Conservation (phyloP, 2,797 vertebrate species). For the Ficedula albicollis region DNA sequence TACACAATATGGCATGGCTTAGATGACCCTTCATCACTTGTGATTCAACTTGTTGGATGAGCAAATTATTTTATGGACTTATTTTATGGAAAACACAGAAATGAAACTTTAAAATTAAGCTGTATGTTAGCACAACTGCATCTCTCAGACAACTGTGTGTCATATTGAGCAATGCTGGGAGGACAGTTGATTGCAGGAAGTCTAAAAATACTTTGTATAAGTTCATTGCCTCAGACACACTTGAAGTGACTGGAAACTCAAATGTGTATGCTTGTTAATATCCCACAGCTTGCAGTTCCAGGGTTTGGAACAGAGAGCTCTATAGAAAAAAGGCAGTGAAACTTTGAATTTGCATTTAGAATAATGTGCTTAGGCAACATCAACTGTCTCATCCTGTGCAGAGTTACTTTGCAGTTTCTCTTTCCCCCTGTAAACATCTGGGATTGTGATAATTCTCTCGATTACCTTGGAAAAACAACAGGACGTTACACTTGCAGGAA, state of each 20-base stretch:
- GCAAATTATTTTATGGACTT: constrained; percentile 21
- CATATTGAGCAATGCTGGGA: constrained; percentile 29
- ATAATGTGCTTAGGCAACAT: neutral
- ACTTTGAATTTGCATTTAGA: neutral
- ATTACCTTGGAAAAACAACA: constrained; percentile 25
- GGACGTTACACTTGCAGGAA: constrained; percentile 15
- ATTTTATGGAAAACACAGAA: constrained; percentile 45
- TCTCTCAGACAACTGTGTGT: constrained; percentile 32
- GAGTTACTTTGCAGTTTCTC: neutral
- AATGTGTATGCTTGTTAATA: neutral
- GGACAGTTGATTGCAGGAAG: constrained; percentile 63
- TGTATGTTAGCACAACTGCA: constrained; percentile 1
- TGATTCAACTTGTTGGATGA: constrained; percentile 37
- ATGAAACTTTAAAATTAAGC: constrained; percentile 24
- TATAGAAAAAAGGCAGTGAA: neutral
- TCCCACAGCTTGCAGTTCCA: neutral
- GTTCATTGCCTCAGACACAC: constrained; percentile 3
- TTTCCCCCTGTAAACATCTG: constrained; percentile 12
- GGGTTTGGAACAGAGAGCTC: neutral
- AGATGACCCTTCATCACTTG: constrained; percentile 48
- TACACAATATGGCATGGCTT: neutral
- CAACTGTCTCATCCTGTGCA: neutral
- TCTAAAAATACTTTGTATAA: constrained; percentile 66
- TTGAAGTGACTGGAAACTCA: constrained; percentile 37
- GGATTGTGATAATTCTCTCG: constrained; percentile 24